Conservation (phyloP, 1,140 invertebrate species). For the Bombyx mandarina region DNA sequence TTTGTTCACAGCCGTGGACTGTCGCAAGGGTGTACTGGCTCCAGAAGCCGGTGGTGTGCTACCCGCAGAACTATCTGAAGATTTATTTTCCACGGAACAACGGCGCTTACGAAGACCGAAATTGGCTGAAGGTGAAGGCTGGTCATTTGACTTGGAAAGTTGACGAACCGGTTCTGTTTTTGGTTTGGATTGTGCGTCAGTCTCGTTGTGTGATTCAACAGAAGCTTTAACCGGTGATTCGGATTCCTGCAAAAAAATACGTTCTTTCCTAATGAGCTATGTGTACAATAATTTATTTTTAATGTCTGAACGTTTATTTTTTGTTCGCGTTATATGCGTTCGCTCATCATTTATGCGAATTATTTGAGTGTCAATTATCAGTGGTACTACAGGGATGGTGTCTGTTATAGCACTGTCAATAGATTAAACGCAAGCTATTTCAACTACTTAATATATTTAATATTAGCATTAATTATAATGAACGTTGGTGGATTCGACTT, state of each 20-base stretch:
- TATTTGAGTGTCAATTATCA: too few relatives aligned
- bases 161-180: slow-evolving; percentile 42
- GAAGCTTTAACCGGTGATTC: slow-evolving; percentile 41
- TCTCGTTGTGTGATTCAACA: slow-evolving; percentile 41
- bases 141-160: slow-evolving; percentile 30
- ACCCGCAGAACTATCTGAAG: slow-evolving; percentile 67
- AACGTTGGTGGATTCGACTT: too few relatives aligned
- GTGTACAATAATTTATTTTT: too few relatives aligned
- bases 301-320: too few relatives aligned
- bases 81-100: slow-evolving; percentile 70
- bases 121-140: slow-evolving; percentile 27
- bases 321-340: too few relatives aligned
- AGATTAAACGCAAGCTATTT: too few relatives aligned
- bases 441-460: too few relatives aligned
- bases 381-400: too few relatives aligned
- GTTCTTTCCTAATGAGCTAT: not conserved
- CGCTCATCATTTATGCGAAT: too few relatives aligned
- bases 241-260: slow-evolving; percentile 30
- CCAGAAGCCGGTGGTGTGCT: slow-evolving; percentile 70
- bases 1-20: slow-evolving; percentile 47
- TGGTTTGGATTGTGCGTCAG: slow-evolving; percentile 39
- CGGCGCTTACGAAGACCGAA: slow-evolving; percentile 71
- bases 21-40: slow-evolving; percentile 63
- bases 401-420: too few relatives aligned
- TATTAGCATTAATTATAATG: too few relatives aligned